phyloP scores from a whole-genome alignment of 2,888 invertebrate genomes.

The Stomorhina lunata region DNA sequence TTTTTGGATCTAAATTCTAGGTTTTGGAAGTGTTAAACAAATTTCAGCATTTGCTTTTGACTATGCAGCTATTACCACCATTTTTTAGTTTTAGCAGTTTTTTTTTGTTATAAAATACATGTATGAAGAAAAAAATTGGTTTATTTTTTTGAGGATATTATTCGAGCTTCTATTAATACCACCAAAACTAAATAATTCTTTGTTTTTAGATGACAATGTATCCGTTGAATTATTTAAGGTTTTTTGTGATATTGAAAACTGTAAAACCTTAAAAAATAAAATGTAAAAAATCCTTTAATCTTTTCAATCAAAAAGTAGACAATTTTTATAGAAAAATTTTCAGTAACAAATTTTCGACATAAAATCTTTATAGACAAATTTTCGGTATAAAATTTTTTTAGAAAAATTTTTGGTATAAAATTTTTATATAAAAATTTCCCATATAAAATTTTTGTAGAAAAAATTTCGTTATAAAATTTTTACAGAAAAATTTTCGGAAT shows the following conservation, averaged over 20 bases:
- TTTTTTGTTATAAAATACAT: conserved; percentile 30
- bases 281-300: conserved; percentile 16
- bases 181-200: conserved; percentile 43
- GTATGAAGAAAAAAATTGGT: neutral
- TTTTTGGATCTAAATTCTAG: no score
- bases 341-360: no score
- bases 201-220: conserved; percentile 23
- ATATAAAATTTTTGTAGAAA: no score
- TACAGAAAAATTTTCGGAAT: no score
- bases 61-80: neutral
- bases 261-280: no score
- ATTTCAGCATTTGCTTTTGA: conserved; percentile 55
- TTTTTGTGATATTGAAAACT: neutral
- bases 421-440: no score
- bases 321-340: no score
- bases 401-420: no score
- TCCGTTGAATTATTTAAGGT: neutral
- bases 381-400: no score
- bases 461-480: no score
- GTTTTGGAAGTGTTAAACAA: conserved; percentile 2
- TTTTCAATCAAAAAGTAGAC: no score
- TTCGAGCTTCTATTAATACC: conserved; percentile 34
- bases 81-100: conserved; percentile 18
- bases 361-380: no score
- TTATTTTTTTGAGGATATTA: neutral